phyloP scores from a whole-genome alignment of 2,113 vertebrate genomes.

The Amphiprion percula region DNA sequence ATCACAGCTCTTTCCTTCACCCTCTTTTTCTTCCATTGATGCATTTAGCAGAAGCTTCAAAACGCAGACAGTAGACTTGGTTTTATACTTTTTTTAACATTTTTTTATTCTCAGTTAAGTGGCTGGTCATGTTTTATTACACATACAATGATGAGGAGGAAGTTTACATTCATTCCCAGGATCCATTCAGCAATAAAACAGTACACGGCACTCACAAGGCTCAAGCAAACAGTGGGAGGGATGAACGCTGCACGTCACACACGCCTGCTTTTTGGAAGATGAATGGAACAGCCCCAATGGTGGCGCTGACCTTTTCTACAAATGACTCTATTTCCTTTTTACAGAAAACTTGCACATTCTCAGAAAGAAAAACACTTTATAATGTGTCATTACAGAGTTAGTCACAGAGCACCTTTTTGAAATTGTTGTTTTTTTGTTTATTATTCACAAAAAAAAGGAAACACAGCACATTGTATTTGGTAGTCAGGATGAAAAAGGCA shows the following conservation, averaged over 20 bases:
- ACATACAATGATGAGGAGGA: conserved; percentile 67
- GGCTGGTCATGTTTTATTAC: conserved; percentile 80
- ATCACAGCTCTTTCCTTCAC: not conserved
- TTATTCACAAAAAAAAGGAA: conserved; percentile 38
- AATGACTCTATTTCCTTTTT: not conserved
- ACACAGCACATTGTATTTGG: conserved; percentile 66
- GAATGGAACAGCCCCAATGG: conserved; percentile 36
- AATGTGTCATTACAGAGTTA: conserved; percentile 52
- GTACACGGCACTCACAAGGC: conserved; percentile 42
- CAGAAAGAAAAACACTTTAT: conserved; percentile 14
- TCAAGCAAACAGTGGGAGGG: conserved; percentile 41
- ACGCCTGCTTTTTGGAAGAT: conserved; percentile 31
- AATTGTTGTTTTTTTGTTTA: conserved; percentile 53
- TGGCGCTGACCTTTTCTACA: not conserved
- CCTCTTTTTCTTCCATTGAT: not conserved
- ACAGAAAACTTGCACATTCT: conserved; percentile 41
- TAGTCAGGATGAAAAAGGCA: conserved; percentile 62
- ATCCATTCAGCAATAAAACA: conserved; percentile 54
- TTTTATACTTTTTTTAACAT: conserved; percentile 62
- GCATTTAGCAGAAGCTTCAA: conserved; percentile 17
- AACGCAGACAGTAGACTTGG: conserved; percentile 17
- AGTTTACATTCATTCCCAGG: conserved; percentile 78
- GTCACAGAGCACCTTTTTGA: conserved; percentile 80
- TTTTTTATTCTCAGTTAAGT: conserved; percentile 81
- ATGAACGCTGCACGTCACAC: conserved; percentile 39